These are phyloP conservation scores for Piaya cayana DNA, from an alignment of 2,113 vertebrate genomes.

Conservation along the genomic window DNA sequence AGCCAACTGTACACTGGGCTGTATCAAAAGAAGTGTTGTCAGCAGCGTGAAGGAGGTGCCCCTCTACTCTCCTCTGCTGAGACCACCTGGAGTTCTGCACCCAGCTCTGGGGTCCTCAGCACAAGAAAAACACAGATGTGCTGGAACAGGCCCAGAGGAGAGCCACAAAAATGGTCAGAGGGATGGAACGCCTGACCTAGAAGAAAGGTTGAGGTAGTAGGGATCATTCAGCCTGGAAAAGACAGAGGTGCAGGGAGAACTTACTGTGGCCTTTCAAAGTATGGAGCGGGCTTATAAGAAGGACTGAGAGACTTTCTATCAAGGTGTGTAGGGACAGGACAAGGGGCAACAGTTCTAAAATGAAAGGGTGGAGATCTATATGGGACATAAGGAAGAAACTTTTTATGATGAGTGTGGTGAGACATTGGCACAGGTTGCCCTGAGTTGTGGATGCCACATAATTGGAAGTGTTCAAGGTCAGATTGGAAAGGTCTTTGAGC, in stretches of 20 bases:
- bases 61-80: not conserved
- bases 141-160: not conserved
- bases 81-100: not conserved
- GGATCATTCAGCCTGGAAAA: not conserved
- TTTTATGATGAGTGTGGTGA: not conserved
- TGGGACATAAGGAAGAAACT: not conserved
- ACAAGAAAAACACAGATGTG: not conserved
- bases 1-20: not conserved
- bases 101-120: not conserved
- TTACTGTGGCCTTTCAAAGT: not conserved
- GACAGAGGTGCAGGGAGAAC: not conserved
- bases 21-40: rapidly evolving
- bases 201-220: not conserved
- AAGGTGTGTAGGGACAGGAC: not conserved
- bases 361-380: not conserved
- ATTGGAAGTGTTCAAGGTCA: not conserved
- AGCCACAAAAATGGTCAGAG: not conserved
- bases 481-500: not conserved
- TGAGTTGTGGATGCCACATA: not conserved
- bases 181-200: not conserved
- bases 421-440: not conserved
- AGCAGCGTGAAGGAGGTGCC: not conserved
- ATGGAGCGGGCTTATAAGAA: not conserved
- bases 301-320: not conserved
- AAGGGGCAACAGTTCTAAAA: not conserved